Base-by-base conservation (phyloP, 2,888 invertebrate species). In the Balanococcus diminutus region DNA sequence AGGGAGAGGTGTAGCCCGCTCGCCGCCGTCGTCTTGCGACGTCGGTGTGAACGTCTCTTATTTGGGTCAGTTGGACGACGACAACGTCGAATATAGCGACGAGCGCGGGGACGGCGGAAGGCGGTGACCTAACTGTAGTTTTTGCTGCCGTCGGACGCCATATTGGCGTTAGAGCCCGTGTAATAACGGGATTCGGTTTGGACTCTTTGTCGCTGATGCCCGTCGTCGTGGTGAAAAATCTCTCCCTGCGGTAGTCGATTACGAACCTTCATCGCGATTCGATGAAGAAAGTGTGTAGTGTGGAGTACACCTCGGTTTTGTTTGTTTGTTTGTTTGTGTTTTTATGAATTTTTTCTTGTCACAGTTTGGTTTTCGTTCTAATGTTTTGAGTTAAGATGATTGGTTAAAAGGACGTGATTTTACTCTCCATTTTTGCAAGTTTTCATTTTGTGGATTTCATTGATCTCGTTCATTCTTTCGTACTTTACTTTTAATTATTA, bases 31-130 rank as follows among this genome's bases (percentile, higher is more conserved):
- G 51, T 82, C 51, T 82, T 36, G 25, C 82, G 82, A 31, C 51
- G 82, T 32, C 85, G 85, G 79, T 85, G 85, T 85, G 75, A 85
- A 85, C 79, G 85, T 85, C 85, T 85, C 32, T 22, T 85, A 85
- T 85, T 85, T 85, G 85, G 85, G 85, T 85, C 85, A 85, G 85
- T 85, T 85, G 85, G 51, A 85, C 85, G 85, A 79, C 32, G 32
- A 42, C 83, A 32, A 28, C 72, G 83, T 36, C 51, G 56, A 56
- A 56, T 56, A 56, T 56, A 56, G 56, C 56, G 56, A 46, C 46
- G 22, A 82, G 56, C 56, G 82, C 14, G 25, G 81, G 14, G 42
- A 46, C 0, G 16, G 51, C 42, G 39, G 14, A 6, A 19, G 81
- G 81, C 19, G 72, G 72, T 79, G 83, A 83, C 83, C 83, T 83